These are phyloP conservation scores for Theristicus caerulescens DNA, from an alignment of 2,113 vertebrate species.

Conservation along the genomic window DNA sequence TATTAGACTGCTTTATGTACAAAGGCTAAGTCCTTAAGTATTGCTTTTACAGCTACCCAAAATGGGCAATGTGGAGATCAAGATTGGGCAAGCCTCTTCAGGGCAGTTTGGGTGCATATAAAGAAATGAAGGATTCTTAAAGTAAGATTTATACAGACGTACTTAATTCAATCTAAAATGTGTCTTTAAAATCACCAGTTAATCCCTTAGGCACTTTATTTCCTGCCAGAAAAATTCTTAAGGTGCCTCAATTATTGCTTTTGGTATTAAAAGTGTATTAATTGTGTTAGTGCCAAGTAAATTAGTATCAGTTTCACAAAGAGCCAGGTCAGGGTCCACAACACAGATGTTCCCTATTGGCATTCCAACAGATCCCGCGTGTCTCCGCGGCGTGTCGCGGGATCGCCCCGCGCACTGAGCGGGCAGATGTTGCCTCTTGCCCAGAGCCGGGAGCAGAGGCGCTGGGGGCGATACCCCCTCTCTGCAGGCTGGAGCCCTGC, in stretches of 20 bases:
- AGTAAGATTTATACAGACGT: background rate
- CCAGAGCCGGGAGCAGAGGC: rapidly evolving
- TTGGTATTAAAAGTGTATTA: background rate
- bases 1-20: background rate
- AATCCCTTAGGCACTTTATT: background rate
- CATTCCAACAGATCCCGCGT: background rate
- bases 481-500: background rate
- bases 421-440: background rate
- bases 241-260: background rate
- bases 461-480: background rate
- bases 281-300: background rate
- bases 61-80: rapidly evolving
- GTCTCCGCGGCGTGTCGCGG: rapidly evolving
- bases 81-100: background rate
- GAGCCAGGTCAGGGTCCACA: background rate
- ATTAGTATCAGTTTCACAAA: background rate
- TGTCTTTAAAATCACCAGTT: background rate
- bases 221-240: background rate
- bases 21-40: too few relatives aligned
- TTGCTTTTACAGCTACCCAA: background rate
- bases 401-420: rapidly evolving
- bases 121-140: background rate
- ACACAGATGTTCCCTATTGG: background rate
- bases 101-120: background rate
- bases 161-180: background rate